Evolutionary conservation across 2,888 invertebrate species (phyloP).

Genomic region (Nasonia oneida): DNA sequence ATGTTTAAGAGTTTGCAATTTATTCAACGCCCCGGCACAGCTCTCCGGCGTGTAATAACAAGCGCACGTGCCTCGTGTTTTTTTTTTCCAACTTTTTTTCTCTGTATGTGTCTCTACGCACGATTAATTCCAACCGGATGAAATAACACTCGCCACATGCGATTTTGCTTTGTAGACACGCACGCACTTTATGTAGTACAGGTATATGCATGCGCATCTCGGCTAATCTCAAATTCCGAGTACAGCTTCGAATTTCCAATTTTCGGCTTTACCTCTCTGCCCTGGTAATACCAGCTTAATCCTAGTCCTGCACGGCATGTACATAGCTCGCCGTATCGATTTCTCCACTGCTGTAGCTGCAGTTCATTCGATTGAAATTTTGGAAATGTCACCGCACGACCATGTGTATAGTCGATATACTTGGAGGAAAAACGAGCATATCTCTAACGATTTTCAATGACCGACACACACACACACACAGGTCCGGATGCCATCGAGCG

Average conservation of each 20-base stretch:
- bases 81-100: background rate
- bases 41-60: background rate
- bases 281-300: background rate
- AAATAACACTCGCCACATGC: background rate
- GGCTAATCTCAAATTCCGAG: constrained; percentile 1
- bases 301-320: background rate
- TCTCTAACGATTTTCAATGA: background rate
- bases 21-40: background rate
- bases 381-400: background rate
- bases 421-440: background rate
- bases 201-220: background rate
- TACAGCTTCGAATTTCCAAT: constrained; percentile 7
- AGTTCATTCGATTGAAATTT: background rate
- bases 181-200: background rate
- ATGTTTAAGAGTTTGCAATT: constrained; percentile 4
- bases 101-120: background rate
- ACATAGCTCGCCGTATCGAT: background rate
- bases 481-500: constrained; percentile 78
- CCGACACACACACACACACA: constrained; percentile 67
- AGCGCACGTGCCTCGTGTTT: background rate
- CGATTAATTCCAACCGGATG: background rate
- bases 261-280: background rate
- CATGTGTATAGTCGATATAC: background rate
- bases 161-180: background rate
- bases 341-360: background rate